A percentile compares a stretch with the other conserved stretches of the same genome.
Evolutionary conservation across 2,888 invertebrate genomes (phyloP).

Genomic region (Cistogaster globosa): DNA sequence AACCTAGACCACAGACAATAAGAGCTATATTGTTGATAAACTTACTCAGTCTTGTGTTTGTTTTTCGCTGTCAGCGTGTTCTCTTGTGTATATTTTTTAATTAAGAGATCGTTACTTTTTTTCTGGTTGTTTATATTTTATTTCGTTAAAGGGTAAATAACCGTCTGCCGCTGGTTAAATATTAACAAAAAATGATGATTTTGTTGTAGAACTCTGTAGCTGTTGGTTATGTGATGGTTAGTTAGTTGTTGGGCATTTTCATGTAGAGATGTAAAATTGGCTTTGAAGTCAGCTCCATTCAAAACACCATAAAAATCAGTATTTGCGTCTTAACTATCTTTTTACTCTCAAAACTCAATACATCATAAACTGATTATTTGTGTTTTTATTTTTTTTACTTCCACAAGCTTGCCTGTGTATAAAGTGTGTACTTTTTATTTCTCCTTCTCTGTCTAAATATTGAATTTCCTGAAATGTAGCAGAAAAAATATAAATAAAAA

Average conservation of each 20-base stretch:
- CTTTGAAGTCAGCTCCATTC: conserved; percentile 26
- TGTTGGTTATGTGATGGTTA: conserved; percentile 14
- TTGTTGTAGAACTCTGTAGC: conserved; percentile 2
- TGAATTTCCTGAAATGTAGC: conserved; percentile 69
- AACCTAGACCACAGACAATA: conserved; percentile 39
- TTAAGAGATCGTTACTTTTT: conserved; percentile 11
- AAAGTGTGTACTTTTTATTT: conserved; percentile 36
- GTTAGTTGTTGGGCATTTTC: conserved; percentile 12
- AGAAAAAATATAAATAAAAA: conserved; percentile 40
- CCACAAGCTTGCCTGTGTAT: neutral
- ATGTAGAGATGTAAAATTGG: neutral
- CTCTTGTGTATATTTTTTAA: conserved; percentile 14
- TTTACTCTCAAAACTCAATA: conserved; percentile 26
- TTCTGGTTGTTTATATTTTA: neutral
- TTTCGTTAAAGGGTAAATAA: conserved; percentile 27
- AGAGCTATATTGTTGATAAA: conserved; percentile 2
- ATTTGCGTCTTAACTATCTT: conserved; percentile 29
- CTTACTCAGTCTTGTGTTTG: neutral
- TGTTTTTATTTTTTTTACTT: conserved; percentile 6
- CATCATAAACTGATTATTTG: conserved; percentile 51
- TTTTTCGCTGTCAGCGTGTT: conserved; percentile 1
- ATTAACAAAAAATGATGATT: conserved; percentile 43
- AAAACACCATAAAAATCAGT: conserved; percentile 38
- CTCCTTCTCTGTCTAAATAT: conserved; percentile 52
- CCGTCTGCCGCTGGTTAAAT: conserved; percentile 31